phyloP scores from a whole-genome alignment of 2,113 vertebrate species.

The Crotalus helleri region DNA sequence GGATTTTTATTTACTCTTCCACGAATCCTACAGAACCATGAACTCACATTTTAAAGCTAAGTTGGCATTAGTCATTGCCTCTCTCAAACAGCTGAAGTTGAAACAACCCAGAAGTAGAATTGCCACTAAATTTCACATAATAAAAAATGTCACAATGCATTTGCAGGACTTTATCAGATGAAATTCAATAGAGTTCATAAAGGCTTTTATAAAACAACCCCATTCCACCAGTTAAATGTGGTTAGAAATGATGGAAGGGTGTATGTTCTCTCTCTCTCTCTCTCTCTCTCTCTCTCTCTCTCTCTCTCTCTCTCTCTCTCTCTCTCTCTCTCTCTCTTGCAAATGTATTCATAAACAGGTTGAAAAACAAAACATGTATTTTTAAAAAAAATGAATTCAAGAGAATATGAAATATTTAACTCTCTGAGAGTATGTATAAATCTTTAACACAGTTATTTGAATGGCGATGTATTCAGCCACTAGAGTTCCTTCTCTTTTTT shows the following conservation, averaged over 20 bases:
- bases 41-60: not conserved
- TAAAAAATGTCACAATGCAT: not conserved
- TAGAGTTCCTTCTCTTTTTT: not conserved
- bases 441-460: not conserved
- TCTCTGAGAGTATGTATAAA: not conserved
- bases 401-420: not conserved
- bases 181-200: not conserved
- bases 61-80: not conserved
- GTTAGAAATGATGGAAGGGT: not conserved
- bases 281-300: no score
- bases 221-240: not conserved
- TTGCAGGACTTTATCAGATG: not conserved
- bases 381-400: not conserved
- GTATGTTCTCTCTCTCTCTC: not conserved
- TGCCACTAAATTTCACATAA: not conserved
- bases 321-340: no score
- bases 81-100: not conserved
- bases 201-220: not conserved
- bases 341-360: not conserved
- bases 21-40: not conserved
- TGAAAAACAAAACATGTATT: not conserved
- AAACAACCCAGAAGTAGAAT: not conserved
- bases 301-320: not conserved
- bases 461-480: not conserved
- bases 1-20: not conserved